Conservation (phyloP, 2,797 vertebrate species). For the Schizothorax lantsangensis region DNA sequence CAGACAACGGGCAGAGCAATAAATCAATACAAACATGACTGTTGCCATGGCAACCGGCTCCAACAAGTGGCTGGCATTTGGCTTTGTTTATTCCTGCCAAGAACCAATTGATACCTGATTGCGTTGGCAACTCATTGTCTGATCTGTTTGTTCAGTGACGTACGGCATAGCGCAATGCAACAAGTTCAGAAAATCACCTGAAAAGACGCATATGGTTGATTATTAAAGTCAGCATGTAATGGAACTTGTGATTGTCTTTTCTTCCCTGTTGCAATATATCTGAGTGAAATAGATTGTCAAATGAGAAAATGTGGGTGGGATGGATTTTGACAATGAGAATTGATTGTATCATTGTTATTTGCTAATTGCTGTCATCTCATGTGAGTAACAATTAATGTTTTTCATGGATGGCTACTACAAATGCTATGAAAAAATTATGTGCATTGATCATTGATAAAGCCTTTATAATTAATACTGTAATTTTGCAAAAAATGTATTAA, state of each 20-base stretch:
- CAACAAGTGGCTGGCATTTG: conserved; percentile 36
- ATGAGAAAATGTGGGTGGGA: background rate
- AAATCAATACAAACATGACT: conserved; percentile 51
- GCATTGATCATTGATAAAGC: no score
- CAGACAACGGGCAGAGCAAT: conserved; percentile 25
- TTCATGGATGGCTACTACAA: background rate
- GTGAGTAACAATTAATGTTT: background rate
- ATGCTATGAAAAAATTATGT: background rate
- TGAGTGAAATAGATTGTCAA: background rate
- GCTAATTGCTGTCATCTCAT: background rate
- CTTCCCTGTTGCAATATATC: background rate
- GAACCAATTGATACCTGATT: conserved; percentile 17
- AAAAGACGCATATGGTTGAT: background rate
- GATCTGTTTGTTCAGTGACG: background rate
- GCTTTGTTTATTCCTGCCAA: conserved; percentile 28
- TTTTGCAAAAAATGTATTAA: no score
- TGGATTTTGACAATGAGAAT: background rate
- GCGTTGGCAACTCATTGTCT: background rate
- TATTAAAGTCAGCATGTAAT: background rate
- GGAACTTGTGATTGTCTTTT: background rate
- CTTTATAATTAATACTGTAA: no score
- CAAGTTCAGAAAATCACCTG: conserved; percentile 5
- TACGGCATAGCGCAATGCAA: background rate
- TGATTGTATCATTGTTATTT: background rate
- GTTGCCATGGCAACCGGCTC: conserved; percentile 40